Conservation (phyloP, 2,888 invertebrate species). For the Dryobota labecula region DNA sequence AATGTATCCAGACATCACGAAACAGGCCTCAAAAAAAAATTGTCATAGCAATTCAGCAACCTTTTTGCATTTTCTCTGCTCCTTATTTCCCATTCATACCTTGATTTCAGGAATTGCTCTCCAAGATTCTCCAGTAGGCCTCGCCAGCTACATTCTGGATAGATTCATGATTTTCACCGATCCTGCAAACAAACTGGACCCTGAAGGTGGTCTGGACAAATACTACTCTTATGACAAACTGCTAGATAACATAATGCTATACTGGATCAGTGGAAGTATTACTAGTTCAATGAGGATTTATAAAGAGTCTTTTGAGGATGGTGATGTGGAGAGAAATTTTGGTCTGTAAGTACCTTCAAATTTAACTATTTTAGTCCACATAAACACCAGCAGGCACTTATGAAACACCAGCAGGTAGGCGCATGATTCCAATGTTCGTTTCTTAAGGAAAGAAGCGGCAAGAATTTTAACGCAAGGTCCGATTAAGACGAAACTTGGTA, state of each 20-base stretch:
- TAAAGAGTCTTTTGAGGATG: constrained; percentile 89
- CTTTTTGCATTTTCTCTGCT: neutral
- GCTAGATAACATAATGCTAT: constrained; percentile 90
- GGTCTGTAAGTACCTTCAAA: constrained; percentile 69
- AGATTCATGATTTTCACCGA: constrained; percentile 94
- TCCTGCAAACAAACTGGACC: constrained; percentile 85
- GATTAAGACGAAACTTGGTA: no score
- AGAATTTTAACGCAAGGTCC: no score
- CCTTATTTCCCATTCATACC: neutral
- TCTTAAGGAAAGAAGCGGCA: no score
- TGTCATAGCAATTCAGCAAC: neutral
- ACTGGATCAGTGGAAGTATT: constrained; percentile 88
- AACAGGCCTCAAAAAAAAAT: neutral
- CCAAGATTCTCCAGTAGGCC: constrained; percentile 94
- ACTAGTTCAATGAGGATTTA: constrained; percentile 90
- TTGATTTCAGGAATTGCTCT: constrained; percentile 91
- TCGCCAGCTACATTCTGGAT: constrained; percentile 97
- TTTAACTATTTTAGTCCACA: no score
- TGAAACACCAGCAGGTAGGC: no score
- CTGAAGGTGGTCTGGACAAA: constrained; percentile 92
- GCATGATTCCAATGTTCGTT: no score
- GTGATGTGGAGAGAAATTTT: constrained; percentile 74
- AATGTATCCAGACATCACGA: neutral
- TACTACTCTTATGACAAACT: constrained; percentile 79
- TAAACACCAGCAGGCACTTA: no score